Conservation (phyloP, 2,113 vertebrate species). For the Marmota monax region DNA sequence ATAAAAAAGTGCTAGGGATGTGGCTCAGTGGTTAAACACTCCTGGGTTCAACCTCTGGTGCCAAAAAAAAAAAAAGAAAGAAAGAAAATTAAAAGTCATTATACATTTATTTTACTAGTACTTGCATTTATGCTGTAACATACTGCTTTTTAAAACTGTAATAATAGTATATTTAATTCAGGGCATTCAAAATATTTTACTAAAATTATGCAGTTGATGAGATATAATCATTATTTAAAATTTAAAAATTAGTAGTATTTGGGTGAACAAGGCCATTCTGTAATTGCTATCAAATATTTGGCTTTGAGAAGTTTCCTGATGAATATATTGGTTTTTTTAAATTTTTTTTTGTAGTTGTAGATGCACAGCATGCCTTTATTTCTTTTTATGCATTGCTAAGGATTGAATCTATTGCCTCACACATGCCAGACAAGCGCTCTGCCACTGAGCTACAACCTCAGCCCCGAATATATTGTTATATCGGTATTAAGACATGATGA, state of each 20-base stretch:
- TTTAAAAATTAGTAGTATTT: constrained; percentile 18
- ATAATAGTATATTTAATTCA: constrained; percentile 29
- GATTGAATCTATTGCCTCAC: no score
- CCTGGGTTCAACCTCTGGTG: no score
- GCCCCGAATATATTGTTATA: neutral
- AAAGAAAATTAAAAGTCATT: constrained; percentile 34
- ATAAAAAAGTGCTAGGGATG: no score
- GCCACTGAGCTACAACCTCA: no score
- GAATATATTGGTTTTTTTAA: neutral
- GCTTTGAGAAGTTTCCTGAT: neutral
- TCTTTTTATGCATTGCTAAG: no score
- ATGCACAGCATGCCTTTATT: no score
- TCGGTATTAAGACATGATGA: neutral
- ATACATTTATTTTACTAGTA: constrained; percentile 64
- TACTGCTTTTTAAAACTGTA: constrained; percentile 21
- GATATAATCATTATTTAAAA: constrained; percentile 41
- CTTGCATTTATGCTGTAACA: neutral
- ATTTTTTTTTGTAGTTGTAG: no score
- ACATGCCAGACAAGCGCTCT: no score
- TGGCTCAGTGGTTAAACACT: no score
- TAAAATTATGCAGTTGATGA: neutral
- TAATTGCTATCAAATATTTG: neutral
- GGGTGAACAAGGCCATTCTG: neutral
- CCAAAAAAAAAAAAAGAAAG: no score
- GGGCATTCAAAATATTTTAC: no score